A percentile compares a stretch with the other conserved stretches of the same genome.
phyloP scores from a whole-genome alignment of 2,797 vertebrate species.

The Amblyraja radiata region DNA sequence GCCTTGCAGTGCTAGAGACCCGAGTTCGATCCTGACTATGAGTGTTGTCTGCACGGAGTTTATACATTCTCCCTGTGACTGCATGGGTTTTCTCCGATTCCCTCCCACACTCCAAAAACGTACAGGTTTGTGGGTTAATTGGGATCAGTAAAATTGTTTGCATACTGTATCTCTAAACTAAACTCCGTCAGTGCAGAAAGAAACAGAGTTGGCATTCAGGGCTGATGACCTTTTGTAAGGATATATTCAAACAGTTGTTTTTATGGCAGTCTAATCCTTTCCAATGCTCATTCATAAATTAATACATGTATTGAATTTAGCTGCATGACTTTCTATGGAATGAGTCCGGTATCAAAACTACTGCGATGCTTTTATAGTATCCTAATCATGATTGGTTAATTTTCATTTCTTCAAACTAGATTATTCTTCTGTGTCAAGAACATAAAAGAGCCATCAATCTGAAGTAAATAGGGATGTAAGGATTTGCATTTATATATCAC shows the following conservation, averaged over 20 bases:
- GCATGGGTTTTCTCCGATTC: too few species aligned
- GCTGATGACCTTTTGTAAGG: background rate
- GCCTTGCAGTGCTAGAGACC: too few species aligned
- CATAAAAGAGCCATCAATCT: background rate
- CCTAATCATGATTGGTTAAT: background rate
- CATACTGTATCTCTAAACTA: too few species aligned
- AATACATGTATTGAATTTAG: background rate
- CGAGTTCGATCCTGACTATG: too few species aligned
- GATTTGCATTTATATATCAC: background rate
- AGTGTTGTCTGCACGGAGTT: too few species aligned
- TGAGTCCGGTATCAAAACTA: background rate
- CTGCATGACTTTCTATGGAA: background rate
- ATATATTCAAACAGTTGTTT: background rate
- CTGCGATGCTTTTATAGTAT: background rate
- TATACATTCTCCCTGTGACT: too few species aligned
- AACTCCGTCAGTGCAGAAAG: background rate
- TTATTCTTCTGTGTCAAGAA: background rate
- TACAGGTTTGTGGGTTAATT: too few species aligned
- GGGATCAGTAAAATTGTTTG: too few species aligned
- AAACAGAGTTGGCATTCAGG: background rate
- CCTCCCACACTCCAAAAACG: too few species aligned
- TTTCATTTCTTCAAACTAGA: background rate
- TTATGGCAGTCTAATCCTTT: background rate
- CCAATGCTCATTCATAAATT: background rate
- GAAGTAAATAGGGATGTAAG: background rate